Evolutionary conservation across 2,797 vertebrate genomes (phyloP), one percentile per base, ranked within the genome.

Genomic region (Pipistrellus pipistrellus): DNA sequence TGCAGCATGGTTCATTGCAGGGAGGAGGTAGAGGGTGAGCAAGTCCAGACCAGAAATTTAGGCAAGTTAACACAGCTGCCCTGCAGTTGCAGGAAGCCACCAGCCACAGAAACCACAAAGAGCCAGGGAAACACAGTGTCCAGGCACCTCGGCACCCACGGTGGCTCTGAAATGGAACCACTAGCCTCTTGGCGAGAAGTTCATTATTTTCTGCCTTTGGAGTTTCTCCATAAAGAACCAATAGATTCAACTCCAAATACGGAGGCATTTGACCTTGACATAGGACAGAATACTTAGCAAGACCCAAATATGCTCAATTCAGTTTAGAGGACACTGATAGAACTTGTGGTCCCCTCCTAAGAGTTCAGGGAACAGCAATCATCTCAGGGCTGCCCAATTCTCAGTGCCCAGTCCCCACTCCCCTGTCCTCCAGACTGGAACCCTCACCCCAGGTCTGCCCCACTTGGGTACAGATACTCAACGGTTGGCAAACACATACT

Each of bases 101-200:
- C n/a, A 59, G 17, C 83, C 68, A 41, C 35, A 81, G 44, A 87
- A 59, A 66, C 84, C 30, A n/a, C 53, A 21, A 64, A 12, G n/a
- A 21, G 4, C 25, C 10, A 51, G 57, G 53, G 35, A 13, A 23
- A 51, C 2, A 0, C 62, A 21, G 25, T 2, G 5, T 83, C 35
- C 21, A 0, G n/a, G 44, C 46, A 27, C 32, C 44, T n/a, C 1
- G 0, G 46, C 35, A 32, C 73, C 38, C 80, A 8, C 11, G 0
- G 7, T 3, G 30, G 53, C 64, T 73, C 59, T 53, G 59, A 88
- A 41, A 41, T 0, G 14, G 72, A 78, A 38, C 81, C 7, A 0
- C 35, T 4, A 1, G 30, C 46, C 46, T 17, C 18, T 2, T 13
- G 57, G 21, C 41, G 18, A 77, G 8, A 18, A 68, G 32, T 32